Evolutionary conservation across 2,888 invertebrate species (phyloP).

Genomic region (Melinaea marsaeus): DNA sequence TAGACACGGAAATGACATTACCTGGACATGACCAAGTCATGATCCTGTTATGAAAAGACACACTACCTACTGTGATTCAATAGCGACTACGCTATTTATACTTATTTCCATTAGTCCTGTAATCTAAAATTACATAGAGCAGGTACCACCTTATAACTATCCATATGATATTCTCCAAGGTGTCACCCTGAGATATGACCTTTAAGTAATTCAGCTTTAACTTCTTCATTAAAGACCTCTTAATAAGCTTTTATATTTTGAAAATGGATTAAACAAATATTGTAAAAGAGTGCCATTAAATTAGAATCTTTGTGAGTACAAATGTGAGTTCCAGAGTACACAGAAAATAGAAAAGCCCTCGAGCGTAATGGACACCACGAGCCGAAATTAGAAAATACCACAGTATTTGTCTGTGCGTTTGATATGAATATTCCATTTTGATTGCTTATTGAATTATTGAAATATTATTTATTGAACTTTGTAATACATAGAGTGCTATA

Average conservation of each 20-base stretch:
- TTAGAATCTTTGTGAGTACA: slow-evolving; percentile 2
- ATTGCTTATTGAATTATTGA: too few species aligned
- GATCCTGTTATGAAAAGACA: slow-evolving; percentile 5
- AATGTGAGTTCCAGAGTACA: slow-evolving; percentile 9
- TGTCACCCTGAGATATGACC: too few species aligned
- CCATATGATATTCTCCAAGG: too few species aligned
- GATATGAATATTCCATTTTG: neutral
- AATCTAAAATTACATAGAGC: too few species aligned
- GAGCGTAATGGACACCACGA: too few species aligned
- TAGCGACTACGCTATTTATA: neutral
- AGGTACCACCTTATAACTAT: too few species aligned
- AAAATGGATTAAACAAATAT: neutral
- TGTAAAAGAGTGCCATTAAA: slow-evolving; percentile 5
- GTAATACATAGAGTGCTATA: too few species aligned
- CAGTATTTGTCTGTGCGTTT: neutral
- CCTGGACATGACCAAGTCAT: slow-evolving; percentile 26
- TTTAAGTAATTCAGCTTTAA: too few species aligned
- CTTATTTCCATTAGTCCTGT: too few species aligned
- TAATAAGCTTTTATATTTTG: neutral
- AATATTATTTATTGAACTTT: too few species aligned
- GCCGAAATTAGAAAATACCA: too few species aligned
- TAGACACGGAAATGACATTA: too few species aligned
- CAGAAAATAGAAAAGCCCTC: slow-evolving; percentile 9
- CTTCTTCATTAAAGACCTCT: neutral
- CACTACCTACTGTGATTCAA: neutral